Evolutionary conservation across 2,113 vertebrate genomes (phyloP), one percentile per base, ranked within the genome.

Genomic region (Cyrtonyx montezumae): DNA sequence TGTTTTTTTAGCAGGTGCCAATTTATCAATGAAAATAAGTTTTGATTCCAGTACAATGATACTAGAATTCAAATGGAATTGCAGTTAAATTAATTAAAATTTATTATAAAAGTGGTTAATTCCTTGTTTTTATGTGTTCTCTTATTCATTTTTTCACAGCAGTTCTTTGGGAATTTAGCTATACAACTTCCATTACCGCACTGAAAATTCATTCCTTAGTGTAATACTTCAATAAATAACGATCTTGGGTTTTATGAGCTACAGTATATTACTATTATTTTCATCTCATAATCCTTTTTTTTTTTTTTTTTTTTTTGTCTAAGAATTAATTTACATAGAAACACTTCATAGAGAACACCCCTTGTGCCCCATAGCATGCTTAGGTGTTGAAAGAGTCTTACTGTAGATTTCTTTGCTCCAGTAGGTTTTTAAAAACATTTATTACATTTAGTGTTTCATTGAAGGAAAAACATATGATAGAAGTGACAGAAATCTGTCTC

Each of bases 271-370:
- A 32, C 37, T 59, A 83, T 58, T 67, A 40, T 91, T 56, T 59
- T 70, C 43, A 76, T 25, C 25, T 77, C 13, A 49, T 7, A 79
- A 78, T 71, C 48, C 40, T 32, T 13, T 9, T 1, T 79, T 40
- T 40, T 37, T 32, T 13, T 9, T 1, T 79, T 40, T 40, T 37
- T 37, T 40, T 92, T 92, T 91, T 66, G 34, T 43, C 20, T 79
- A 59, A 73, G 69, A 91, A 94, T 87, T 92, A 87, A 96, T 96
- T 94, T 94, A 81, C 55, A 85, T 82, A 84, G 28, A 95, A 95
- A 73, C n/a, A 88, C 30, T 87, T 87, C 42, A 58, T 23, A 77
- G 46, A 73, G 8, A 30, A 82, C 63, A 73, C 18, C 76, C 96
- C 51, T 88, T 81, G 28, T 71, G 69, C 28, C 74, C 68, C 62